Conservation (phyloP, 92 coral and sea anemone species). For the Pocillopora grandis region DNA sequence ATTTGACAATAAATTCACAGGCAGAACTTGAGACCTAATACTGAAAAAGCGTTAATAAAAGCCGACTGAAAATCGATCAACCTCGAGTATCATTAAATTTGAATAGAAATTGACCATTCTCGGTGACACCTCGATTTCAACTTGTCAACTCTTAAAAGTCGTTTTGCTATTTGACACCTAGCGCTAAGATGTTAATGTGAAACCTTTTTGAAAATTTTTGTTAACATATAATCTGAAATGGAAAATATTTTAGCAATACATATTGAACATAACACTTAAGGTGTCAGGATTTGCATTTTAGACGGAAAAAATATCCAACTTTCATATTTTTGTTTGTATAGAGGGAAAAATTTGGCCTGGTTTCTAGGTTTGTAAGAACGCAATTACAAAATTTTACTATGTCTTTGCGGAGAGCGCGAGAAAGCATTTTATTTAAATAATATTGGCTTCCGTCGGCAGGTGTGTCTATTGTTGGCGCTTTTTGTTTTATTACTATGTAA, state of each 20-base stretch:
- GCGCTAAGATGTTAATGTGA: conserved; percentile 9
- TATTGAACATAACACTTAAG: neutral
- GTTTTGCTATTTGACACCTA: conserved; percentile 4
- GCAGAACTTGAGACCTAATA: no score
- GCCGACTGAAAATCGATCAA: no score
- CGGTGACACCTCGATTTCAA: neutral
- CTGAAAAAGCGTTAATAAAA: no score
- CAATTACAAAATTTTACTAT: neutral
- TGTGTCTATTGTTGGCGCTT: conserved; percentile 26
- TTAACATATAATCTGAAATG: neutral
- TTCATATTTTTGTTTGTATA: neutral
- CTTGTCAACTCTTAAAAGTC: neutral
- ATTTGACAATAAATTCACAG: no score
- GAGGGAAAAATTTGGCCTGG: neutral
- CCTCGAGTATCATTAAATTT: neutral
- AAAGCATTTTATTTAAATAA: conserved; percentile 3
- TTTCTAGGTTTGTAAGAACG: neutral
- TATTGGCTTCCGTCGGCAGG: conserved; percentile 27
- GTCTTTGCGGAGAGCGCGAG: neutral
- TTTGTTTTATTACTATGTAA: conserved; percentile 26
- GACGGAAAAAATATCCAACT: neutral
- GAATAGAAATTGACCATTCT: neutral
- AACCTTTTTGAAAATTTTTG: conserved; percentile 25
- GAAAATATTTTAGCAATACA: neutral
- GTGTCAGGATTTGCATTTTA: neutral